Evolutionary conservation across 2,113 vertebrate species (phyloP).

Genomic region (Embiotoca jacksoni): DNA sequence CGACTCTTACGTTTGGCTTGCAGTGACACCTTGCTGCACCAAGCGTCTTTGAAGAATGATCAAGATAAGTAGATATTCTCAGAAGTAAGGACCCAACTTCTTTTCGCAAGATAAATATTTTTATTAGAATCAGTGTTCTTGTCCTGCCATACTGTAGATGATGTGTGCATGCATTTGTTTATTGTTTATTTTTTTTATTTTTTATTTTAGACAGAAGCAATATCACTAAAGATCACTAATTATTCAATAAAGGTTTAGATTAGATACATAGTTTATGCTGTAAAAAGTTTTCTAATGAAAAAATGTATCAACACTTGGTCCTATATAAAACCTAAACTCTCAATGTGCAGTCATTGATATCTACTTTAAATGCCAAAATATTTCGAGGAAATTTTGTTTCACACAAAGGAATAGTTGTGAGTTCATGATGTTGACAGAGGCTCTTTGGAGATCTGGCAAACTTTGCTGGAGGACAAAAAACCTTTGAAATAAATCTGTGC

Average conservation of each 20-base stretch:
- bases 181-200: no score
- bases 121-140: no score
- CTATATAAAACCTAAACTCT: slow-evolving; percentile 3
- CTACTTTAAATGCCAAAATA: slow-evolving; percentile 31
- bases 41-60: background rate
- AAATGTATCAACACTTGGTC: background rate
- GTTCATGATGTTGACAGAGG: slow-evolving; percentile 23
- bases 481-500: slow-evolving; percentile 31
- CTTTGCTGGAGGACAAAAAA: slow-evolving; percentile 39
- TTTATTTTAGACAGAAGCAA: no score
- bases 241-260: background rate
- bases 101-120: no score
- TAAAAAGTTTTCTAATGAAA: slow-evolving; percentile 18
- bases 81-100: background rate
- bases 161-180: no score
- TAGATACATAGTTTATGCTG: background rate
- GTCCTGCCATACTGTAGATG: no score
- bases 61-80: background rate
- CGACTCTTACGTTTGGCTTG: background rate
- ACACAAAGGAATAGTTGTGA: background rate
- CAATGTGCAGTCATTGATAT: background rate
- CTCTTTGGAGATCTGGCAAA: slow-evolving; percentile 44
- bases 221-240: background rate
- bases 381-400: slow-evolving; percentile 25
- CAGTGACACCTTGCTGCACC: background rate